Percentiles rank a stretch among this genome's conserved stretches.
phyloP scores from a whole-genome alignment of 2,113 vertebrate species.

The Trogon surrucura region DNA sequence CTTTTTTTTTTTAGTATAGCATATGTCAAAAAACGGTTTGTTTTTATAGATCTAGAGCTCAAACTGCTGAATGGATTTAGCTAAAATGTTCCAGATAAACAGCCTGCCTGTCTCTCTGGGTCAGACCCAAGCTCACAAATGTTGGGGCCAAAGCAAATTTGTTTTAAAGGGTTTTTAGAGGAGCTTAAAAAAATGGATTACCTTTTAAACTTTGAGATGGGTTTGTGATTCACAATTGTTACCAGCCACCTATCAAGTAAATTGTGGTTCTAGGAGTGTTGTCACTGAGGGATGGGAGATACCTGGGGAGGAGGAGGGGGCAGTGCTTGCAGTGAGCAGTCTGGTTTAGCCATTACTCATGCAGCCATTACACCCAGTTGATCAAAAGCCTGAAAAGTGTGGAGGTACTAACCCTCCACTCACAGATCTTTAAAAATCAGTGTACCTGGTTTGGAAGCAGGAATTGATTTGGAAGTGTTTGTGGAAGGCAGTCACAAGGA shows the following conservation, averaged over 20 bases:
- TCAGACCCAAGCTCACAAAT: not conserved
- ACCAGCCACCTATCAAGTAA: not conserved
- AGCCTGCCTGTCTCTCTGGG: not conserved
- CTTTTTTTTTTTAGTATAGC: not conserved
- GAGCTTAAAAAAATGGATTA: not conserved
- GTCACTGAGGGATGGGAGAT: not conserved
- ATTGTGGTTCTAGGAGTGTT: not conserved
- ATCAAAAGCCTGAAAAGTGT: not conserved
- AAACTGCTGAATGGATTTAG: not conserved
- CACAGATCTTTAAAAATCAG: not conserved
- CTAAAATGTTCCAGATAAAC: not conserved
- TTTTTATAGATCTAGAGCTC: not conserved
- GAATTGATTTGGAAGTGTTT: not conserved
- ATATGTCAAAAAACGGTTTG: not conserved
- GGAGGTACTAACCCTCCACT: not conserved
- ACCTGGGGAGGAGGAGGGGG: not conserved
- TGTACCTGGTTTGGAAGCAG: accelerated
- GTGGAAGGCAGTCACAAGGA: not conserved
- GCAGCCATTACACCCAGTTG: accelerated
- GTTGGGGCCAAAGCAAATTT: not conserved
- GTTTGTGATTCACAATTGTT: not conserved
- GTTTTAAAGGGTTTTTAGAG: not conserved
- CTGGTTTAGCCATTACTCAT: not conserved
- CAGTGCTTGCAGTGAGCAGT: not conserved
- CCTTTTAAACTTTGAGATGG: not conserved